These are phyloP conservation scores for Ptychadena robeensis DNA, from an alignment of 2,797 vertebrate species.

Conservation along the genomic window DNA sequence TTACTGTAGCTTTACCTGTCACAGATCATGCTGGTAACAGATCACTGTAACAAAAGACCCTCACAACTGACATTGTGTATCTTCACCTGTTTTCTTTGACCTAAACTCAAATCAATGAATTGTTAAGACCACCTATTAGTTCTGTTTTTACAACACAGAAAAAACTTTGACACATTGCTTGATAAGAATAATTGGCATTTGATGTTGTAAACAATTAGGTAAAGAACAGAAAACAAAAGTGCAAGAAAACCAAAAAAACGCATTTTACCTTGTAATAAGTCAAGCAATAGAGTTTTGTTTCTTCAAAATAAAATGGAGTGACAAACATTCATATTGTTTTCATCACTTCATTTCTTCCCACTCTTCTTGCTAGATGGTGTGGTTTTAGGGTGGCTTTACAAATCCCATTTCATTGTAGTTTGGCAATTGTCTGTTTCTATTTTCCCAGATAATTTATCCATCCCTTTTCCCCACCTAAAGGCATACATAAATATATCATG, in stretches of 20 bases:
- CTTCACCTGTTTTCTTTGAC: conserved; percentile 35
- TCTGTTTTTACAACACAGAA: conserved; percentile 36
- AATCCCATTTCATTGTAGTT: neutral
- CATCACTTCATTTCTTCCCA: neutral
- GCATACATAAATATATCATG: neutral
- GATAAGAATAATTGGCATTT: conserved; percentile 17
- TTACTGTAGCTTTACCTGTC: conserved; percentile 37
- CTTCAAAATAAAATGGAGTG: neutral
- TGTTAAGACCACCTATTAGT: conserved; percentile 44
- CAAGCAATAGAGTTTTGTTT: neutral
- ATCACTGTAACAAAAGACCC: conserved; percentile 52
- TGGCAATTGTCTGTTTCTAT: neutral
- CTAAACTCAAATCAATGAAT: conserved; percentile 23
- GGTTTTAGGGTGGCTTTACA: neutral
- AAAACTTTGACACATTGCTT: conserved; percentile 41
- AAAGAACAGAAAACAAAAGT: conserved; percentile 21
- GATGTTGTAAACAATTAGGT: conserved; percentile 41
- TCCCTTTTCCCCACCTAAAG: neutral
- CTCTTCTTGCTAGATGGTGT: neutral
- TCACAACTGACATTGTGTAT: conserved; percentile 11
- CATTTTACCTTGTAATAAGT: neutral
- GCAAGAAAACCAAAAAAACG: conserved; percentile 13
- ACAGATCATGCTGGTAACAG: conserved; percentile 24
- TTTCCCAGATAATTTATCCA: neutral
- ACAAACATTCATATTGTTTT: conserved; percentile 3